Evolutionary conservation across 2,888 invertebrate genomes (phyloP).

Genomic region (Mythimna albipuncta): DNA sequence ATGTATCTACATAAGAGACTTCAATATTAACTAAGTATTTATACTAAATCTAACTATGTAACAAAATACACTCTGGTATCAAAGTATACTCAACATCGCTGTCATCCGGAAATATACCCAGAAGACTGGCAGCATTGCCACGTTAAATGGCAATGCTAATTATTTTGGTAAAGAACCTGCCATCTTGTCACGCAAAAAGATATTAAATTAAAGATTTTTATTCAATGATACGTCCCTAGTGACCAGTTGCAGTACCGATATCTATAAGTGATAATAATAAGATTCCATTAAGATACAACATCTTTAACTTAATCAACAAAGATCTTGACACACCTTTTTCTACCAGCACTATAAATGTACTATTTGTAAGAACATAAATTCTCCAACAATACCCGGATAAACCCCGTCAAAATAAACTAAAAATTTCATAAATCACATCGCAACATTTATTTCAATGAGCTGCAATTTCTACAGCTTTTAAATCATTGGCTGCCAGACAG

Average conservation of each 20-base stretch:
- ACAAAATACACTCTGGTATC: too few relatives aligned
- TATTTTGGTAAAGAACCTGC: too few relatives aligned
- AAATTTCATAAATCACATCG: slow-evolving; percentile 52
- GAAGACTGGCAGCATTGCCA: too few relatives aligned
- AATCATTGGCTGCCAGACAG: slow-evolving; percentile 64
- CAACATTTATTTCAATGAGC: slow-evolving; percentile 52
- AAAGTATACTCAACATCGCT: too few relatives aligned
- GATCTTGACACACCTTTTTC: slow-evolving; percentile 40
- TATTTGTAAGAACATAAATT: slow-evolving; percentile 49
- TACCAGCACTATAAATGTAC: slow-evolving; percentile 13
- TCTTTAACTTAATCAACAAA: background rate
- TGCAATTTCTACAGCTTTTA: slow-evolving; percentile 61
- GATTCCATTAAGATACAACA: slow-evolving; percentile 2
- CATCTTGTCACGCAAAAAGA: too few relatives aligned
- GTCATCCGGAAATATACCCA: too few relatives aligned
- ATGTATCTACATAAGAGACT: too few relatives aligned
- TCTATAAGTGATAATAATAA: background rate
- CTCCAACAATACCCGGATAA: slow-evolving; percentile 51
- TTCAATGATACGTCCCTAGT: background rate
- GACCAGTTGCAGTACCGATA: background rate
- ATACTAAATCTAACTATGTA: too few relatives aligned
- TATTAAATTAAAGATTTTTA: background rate
- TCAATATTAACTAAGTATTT: too few relatives aligned
- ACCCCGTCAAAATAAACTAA: slow-evolving; percentile 48
- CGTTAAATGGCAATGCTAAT: too few relatives aligned